Conservation (phyloP, 2,113 vertebrate species). For the Rhabdornis inornatus region DNA sequence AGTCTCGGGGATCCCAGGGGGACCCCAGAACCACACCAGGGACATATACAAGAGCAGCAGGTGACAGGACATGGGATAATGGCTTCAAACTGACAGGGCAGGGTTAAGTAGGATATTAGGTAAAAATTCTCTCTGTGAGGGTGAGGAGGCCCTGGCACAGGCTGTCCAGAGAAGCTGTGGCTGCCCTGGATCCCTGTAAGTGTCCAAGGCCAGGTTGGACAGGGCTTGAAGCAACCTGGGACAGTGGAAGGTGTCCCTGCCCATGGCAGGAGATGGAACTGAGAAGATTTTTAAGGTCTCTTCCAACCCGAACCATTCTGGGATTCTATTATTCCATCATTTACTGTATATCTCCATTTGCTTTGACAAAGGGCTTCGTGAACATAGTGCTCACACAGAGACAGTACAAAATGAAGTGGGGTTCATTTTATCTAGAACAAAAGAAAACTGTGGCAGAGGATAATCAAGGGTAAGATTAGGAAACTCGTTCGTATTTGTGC, state of each 20-base stretch:
- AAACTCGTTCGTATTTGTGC: background rate
- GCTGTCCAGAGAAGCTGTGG: background rate
- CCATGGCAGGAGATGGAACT: rapidly evolving
- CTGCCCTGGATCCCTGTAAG: background rate
- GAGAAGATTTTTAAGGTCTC: background rate
- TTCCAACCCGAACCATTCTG: background rate
- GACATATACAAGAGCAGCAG: too few species aligned
- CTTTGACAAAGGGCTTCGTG: background rate
- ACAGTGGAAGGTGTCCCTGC: rapidly evolving
- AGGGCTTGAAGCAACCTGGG: rapidly evolving
- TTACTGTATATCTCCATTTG: background rate
- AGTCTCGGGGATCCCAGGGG: too few species aligned
- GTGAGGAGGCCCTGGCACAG: rapidly evolving
- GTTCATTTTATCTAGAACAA: background rate
- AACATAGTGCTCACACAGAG: background rate
- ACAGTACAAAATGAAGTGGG: background rate
- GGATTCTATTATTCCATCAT: rapidly evolving
- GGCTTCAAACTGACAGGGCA: background rate
- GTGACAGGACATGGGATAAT: too few species aligned
- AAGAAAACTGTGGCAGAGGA: background rate
- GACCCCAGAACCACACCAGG: too few species aligned
- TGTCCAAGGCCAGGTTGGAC: rapidly evolving
- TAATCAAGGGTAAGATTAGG: background rate
- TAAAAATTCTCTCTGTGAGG: background rate
- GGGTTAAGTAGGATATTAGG: background rate